Conservation (phyloP, 2,113 vertebrate genomes). For the Carassius carassius region DNA sequence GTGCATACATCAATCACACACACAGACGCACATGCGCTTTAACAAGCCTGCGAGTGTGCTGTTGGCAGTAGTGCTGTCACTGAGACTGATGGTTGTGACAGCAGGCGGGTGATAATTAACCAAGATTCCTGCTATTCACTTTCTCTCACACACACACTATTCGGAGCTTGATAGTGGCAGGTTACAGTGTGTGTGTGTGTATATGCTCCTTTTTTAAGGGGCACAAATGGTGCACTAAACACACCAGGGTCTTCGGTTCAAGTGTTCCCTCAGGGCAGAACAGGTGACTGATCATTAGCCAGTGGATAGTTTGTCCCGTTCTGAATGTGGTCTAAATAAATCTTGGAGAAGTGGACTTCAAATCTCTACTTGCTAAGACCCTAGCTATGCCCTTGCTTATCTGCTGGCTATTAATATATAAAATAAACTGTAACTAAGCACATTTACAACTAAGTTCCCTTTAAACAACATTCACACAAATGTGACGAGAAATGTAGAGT, state of each 20-base stretch:
- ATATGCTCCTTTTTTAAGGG: neutral
- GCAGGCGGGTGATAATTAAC: constrained; percentile 42
- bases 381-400: constrained; percentile 11
- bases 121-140: constrained; percentile 17
- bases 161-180: neutral
- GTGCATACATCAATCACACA: constrained; percentile 19
- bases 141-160: neutral
- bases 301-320: constrained; percentile 32
- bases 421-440: neutral
- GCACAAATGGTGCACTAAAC: constrained; percentile 21
- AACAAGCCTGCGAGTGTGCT: constrained; percentile 8
- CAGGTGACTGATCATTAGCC: constrained; percentile 53
- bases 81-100: constrained; percentile 20
- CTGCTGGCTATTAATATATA: neutral
- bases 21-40: constrained; percentile 23
- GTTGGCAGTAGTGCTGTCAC: constrained; percentile 32
- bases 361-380: neutral
- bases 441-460: neutral
- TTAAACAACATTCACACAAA: neutral
- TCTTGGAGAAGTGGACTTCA: constrained; percentile 59
- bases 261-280: constrained; percentile 63
- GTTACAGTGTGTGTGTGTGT: neutral
- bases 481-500: neutral
- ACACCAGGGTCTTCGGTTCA: constrained; percentile 66
- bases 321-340: constrained; percentile 58